Evolutionary conservation across 2,888 invertebrate species (phyloP).

Genomic region (Caenorhabditis uteleia): DNA sequence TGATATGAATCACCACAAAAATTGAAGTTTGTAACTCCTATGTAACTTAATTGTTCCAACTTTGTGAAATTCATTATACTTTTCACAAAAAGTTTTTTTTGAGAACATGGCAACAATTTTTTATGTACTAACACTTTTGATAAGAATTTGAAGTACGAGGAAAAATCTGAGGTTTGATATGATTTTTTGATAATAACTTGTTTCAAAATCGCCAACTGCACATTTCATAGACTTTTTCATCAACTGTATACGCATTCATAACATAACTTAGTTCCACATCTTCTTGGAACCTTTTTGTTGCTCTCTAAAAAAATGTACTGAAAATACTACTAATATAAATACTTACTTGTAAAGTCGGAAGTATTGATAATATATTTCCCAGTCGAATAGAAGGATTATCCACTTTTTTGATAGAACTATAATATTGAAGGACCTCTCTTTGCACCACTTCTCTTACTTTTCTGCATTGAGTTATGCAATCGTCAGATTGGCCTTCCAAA

Average conservation of each 20-base stretch:
- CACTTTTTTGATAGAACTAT: background rate
- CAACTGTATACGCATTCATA: conserved; percentile 18
- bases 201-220: no score
- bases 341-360: conserved; percentile 17
- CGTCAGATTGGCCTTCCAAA: conserved; percentile 9
- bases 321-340: no score
- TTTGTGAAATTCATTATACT: no score
- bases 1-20: no score
- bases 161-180: no score
- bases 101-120: no score
- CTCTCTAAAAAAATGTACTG: conserved; percentile 20
- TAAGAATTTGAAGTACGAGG: no score
- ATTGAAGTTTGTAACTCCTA: no score
- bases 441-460: conserved; percentile 11
- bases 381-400: conserved; percentile 12
- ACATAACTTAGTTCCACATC: conserved; percentile 16
- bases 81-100: no score
- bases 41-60: no score
- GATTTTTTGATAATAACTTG: no score
- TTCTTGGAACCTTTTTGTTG: conserved; percentile 4
- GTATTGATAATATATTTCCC: conserved; percentile 13
- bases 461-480: conserved; percentile 8
- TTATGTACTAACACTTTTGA: no score
- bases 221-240: conserved; percentile 16
- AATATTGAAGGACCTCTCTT: conserved; percentile 17